Base-by-base conservation (phyloP, 2,113 vertebrate genomes). In the Dromas ardeola region DNA sequence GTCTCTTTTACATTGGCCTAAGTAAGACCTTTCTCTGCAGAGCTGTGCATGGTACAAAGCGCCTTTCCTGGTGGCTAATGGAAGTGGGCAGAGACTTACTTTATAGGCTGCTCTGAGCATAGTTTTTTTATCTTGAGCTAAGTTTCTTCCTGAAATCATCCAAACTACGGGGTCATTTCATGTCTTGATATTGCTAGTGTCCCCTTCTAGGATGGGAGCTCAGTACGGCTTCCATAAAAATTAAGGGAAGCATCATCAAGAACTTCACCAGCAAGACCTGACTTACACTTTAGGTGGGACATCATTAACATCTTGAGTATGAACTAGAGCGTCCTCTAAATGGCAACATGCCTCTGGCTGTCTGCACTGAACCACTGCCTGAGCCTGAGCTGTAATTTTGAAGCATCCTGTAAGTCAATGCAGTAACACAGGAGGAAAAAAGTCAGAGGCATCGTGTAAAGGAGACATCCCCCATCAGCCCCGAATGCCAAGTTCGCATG, bases 401-500 rank as follows among this genome's bases (percentile, higher is more conserved):
- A 47, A 69, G n/a, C 53, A 36, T 43, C 70, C 38, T 56, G 17
- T 20, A 86, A 52, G 36, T 10, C 19, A 5, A 1, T 13, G 20
- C 9, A 27, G 32, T 38, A 88, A 45, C 0, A 2, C 15, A 7
- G 45, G 15, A 73, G 16, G 8, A 56, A 36, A 79, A 67, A 19
- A 18, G 5, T 10, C 72, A 45, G 16, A 36, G 47, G 47, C 16
- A 3, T 13, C 45, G 3, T 0, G 4, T 36, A 13, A 78, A 84
- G 67, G 32, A 30, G 36, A 16, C 72, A 52, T 11, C 32, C 42
- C n/a, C 42, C 1, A 0, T 15, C 4, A 55, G 21, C 9, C 15
- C 20, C 2, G 1, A 61, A 2, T 0, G 0, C 40, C 45, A 38
- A 42, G 25, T 19, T 22, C 69, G 4, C 20, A 2, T 1, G 0